A percentile compares a stretch with the other conserved stretches of the same genome.
Evolutionary conservation across 2,113 vertebrate species (phyloP).

Genomic region (Isichthys henryi): DNA sequence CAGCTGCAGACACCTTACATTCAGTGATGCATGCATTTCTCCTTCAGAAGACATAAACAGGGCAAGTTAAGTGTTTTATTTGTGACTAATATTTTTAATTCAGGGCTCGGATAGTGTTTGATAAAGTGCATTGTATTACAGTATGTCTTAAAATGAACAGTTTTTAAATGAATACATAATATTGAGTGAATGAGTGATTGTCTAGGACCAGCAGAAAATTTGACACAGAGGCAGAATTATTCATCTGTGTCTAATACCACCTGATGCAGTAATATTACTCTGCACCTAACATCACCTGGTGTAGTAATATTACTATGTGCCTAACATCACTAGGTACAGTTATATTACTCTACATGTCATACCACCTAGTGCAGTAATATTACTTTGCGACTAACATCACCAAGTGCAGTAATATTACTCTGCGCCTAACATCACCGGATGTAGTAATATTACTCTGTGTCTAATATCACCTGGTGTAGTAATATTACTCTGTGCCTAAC

Average conservation of each 20-base stretch:
- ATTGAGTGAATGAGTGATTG: neutral
- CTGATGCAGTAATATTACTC: neutral
- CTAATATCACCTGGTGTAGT: no score
- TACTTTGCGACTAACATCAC: no score
- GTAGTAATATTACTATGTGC: neutral
- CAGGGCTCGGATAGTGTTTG: neutral
- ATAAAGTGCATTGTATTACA: neutral
- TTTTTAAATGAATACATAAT: neutral
- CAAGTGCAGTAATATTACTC: no score
- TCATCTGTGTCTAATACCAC: neutral
- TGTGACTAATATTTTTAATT: neutral
- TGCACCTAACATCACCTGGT: neutral
- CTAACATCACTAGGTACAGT: no score
- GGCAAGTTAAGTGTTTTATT: neutral
- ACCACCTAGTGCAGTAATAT: neutral
- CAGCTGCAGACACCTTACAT: neutral
- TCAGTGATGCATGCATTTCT: neutral
- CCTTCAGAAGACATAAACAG: neutral
- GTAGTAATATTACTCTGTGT: no score
- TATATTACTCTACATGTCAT: no score
- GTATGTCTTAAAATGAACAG: neutral
- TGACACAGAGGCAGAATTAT: neutral
- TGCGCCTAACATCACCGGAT: neutral
- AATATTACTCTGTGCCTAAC: no score
- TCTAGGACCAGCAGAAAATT: neutral